A percentile compares a stretch with the other conserved stretches of the same genome.
Evolutionary conservation across 1,140 invertebrate genomes (phyloP).

Genomic region (Pseudomyrmex flavicornis): DNA sequence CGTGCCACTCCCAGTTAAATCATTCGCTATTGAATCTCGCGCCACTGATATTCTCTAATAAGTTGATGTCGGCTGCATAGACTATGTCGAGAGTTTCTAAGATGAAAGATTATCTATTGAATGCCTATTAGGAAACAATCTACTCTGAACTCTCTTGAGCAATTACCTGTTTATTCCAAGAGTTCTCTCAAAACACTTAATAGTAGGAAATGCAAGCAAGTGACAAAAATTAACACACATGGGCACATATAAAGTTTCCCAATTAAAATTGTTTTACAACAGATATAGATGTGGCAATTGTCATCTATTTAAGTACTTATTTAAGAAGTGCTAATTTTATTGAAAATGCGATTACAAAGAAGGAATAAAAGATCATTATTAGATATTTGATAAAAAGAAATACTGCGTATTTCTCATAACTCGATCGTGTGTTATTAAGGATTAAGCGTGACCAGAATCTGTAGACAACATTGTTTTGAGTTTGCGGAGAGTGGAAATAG

Average conservation of each 20-base stretch:
- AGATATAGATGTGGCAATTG: too few species aligned
- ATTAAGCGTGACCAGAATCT: slow-evolving; percentile 50
- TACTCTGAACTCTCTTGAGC: neutral
- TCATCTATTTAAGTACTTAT: too few species aligned
- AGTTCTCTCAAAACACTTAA: neutral
- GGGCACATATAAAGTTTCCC: too few species aligned
- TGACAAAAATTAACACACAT: neutral
- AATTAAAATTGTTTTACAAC: too few species aligned
- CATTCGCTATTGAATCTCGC: slow-evolving; percentile 45
- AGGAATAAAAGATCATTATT: slow-evolving; percentile 11
- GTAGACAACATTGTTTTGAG: slow-evolving; percentile 47
- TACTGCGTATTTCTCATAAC: slow-evolving; percentile 26
- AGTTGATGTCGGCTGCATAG: slow-evolving; percentile 13
- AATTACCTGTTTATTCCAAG: neutral
- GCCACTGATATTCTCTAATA: slow-evolving; percentile 31
- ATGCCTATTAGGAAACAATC: neutral
- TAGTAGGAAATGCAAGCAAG: neutral
- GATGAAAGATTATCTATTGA: slow-evolving; percentile 21
- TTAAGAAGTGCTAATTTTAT: neutral
- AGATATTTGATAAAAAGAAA: neutral
- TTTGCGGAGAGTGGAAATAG: slow-evolving; percentile 19
- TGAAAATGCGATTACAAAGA: neutral
- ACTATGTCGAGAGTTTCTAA: slow-evolving; percentile 4
- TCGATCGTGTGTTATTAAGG: slow-evolving; percentile 37
- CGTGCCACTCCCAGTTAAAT: slow-evolving; percentile 49